Percentiles rank a stretch among this genome's conserved stretches.
These are phyloP conservation scores for Coracias cyanogaster DNA, from an alignment of 2,797 vertebrate genomes.

Conservation along the genomic window DNA sequence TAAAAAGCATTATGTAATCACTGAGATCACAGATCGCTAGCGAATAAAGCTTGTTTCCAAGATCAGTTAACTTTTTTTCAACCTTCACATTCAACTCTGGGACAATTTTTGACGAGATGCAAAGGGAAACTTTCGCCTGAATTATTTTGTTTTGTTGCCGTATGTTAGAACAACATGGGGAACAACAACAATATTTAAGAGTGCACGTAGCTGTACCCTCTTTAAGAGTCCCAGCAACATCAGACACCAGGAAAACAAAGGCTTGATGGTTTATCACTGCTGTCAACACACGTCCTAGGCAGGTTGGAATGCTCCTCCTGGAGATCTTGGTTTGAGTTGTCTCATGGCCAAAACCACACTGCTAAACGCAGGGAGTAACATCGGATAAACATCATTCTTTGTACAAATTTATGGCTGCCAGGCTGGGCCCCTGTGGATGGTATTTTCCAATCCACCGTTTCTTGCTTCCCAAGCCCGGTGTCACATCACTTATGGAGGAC, in stretches of 20 bases:
- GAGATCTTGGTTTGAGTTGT: not conserved
- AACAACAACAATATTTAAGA: not conserved
- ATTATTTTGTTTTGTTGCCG: not conserved
- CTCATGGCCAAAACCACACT: not conserved
- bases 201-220: not conserved
- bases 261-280: not conserved
- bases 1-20: not conserved
- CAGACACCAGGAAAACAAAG: not conserved
- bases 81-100: not conserved
- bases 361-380: not conserved
- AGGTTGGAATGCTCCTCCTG: not conserved
- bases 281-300: not conserved
- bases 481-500: not conserved
- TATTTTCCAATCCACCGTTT: not conserved
- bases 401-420: not conserved
- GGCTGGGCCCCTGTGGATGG: not conserved
- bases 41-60: not conserved
- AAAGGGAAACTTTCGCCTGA: not conserved
- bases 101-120: not conserved
- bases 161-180: not conserved
- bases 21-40: not conserved
- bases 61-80: not conserved
- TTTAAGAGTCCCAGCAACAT: not conserved
- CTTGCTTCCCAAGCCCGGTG: not conserved
- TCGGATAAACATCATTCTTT: not conserved